Evolutionary conservation across 2,113 vertebrate species (phyloP).

Genomic region (Lepidothrix coronata): DNA sequence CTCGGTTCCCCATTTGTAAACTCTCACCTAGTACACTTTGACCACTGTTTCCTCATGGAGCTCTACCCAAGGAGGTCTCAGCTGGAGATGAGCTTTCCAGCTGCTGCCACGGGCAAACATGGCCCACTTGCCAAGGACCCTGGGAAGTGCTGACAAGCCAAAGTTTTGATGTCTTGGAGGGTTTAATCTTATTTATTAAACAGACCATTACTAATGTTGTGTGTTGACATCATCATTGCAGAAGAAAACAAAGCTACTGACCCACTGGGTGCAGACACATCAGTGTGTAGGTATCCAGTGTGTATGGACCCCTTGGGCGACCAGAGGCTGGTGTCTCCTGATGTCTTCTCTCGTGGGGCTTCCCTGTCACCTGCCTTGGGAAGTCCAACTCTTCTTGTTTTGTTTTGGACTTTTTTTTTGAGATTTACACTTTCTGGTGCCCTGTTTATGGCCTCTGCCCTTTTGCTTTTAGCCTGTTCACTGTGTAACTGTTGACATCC

Average conservation of each 20-base stretch:
- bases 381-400: not conserved
- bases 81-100: not conserved
- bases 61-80: not conserved
- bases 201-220: not conserved
- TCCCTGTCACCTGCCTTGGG: not conserved
- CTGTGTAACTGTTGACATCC: not conserved
- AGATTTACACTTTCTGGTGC: not conserved
- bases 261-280: not conserved
- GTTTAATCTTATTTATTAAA: not conserved
- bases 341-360: not conserved
- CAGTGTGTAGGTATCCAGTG: not conserved
- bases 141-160: not conserved
- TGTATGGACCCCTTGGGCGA: not conserved
- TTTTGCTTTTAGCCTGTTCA: not conserved
- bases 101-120: not conserved
- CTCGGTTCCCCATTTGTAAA: slow-evolving; percentile 36
- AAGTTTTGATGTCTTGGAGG: not conserved
- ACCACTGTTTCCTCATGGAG: not conserved
- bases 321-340: not conserved
- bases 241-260: not conserved
- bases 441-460: not conserved
- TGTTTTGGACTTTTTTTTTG: not conserved
- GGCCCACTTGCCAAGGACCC: not conserved
- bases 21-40: not conserved
- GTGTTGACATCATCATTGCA: not conserved